Conservation (phyloP, 2,888 invertebrate species). For the Emmelina monodactyla region DNA sequence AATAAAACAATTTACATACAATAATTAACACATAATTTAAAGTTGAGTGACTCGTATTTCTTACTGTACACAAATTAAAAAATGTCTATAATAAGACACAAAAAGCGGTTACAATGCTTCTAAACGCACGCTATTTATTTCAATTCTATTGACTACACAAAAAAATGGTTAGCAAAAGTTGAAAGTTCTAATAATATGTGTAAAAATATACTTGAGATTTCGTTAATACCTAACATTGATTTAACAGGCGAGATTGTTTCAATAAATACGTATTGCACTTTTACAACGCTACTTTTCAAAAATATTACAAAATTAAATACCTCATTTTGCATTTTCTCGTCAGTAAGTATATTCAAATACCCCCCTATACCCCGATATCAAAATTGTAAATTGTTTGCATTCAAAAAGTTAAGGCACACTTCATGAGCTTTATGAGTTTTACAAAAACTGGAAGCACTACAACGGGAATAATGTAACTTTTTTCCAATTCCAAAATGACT, state of each 20-base stretch:
- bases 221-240: not conserved
- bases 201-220: too few relatives aligned
- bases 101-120: conserved; percentile 1
- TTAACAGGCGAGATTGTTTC: conserved; percentile 19
- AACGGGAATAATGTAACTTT: conserved; percentile 3
- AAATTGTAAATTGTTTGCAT: not conserved
- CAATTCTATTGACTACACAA: not conserved
- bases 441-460: conserved; percentile 9
- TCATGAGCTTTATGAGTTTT: conserved; percentile 3
- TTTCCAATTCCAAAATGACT: conserved; percentile 2
- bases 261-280: conserved; percentile 57
- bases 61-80: conserved; percentile 50
- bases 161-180: too few relatives aligned
- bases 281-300: conserved; percentile 19
- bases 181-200: too few relatives aligned
- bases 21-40: conserved; percentile 59
- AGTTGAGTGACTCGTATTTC: conserved; percentile 53
- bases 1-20: conserved; percentile 63
- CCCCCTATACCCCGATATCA: conserved; percentile 1
- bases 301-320: conserved; percentile 10
- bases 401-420: conserved; percentile 7
- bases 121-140: too few relatives aligned
- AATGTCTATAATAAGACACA: conserved; percentile 16
- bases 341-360: conserved; percentile 7
- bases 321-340: conserved; percentile 18